Percentiles rank a stretch among this genome's conserved stretches.
Conservation (phyloP, 1,140 invertebrate genomes). For the Drosophila lacertosa region DNA sequence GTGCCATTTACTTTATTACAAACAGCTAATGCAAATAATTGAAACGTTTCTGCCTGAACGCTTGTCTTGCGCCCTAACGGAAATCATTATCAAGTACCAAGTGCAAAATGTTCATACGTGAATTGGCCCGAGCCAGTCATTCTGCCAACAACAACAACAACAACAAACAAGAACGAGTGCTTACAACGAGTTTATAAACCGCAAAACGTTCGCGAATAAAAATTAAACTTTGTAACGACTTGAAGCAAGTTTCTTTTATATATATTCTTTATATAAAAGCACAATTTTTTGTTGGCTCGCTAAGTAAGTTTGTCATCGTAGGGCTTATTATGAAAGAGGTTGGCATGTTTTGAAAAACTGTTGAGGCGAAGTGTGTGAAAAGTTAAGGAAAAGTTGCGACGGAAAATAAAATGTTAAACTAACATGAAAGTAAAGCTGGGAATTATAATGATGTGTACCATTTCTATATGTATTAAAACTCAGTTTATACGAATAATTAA, state of each 20-base stretch:
- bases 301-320: conserved; percentile 10
- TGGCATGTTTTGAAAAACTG: background rate
- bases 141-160: conserved; percentile 5
- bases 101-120: conserved; percentile 36
- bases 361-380: background rate
- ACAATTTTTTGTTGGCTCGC: background rate
- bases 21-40: conserved; percentile 33
- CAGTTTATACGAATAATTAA: background rate
- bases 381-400: background rate
- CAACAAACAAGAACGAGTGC: background rate
- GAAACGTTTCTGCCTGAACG: conserved; percentile 15
- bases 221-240: conserved; percentile 38
- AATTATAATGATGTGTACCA: conserved; percentile 8
- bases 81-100: conserved; percentile 29
- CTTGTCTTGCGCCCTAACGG: conserved; percentile 18
- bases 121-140: conserved; percentile 2
- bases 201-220: conserved; percentile 36
- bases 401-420: conserved; percentile 17
- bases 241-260: conserved; percentile 20
- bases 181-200: conserved; percentile 34
- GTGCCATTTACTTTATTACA: conserved; percentile 11
- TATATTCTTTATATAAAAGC: too few species aligned
- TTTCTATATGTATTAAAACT: background rate
- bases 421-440: background rate
- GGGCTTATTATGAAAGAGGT: background rate